Evolutionary conservation across 1,140 invertebrate genomes (phyloP).

Genomic region (Zaprionus camerounensis): DNA sequence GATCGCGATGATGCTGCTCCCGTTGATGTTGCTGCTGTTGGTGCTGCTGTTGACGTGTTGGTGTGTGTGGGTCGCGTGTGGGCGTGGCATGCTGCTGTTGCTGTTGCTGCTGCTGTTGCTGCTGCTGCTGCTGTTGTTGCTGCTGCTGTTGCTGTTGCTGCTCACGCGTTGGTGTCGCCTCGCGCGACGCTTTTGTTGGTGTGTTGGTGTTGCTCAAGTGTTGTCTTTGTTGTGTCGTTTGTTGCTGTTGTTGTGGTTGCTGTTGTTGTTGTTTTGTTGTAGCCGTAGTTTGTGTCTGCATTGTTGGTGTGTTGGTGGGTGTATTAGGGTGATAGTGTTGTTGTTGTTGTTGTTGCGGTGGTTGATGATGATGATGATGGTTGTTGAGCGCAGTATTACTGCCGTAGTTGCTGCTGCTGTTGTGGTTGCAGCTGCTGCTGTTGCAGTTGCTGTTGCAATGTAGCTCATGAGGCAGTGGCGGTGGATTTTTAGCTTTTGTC

Average conservation of each 20-base stretch:
- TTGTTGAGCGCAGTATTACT: conserved; percentile 69
- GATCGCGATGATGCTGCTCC: conserved; percentile 56
- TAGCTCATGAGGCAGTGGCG: conserved; percentile 80
- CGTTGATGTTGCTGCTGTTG: conserved; percentile 46
- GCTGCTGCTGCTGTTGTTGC: conserved; percentile 45
- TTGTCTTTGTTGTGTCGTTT: conserved; percentile 23
- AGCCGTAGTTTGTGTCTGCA: conserved; percentile 38
- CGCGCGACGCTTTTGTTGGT: conserved; percentile 70
- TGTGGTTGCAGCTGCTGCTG: conserved; percentile 42
- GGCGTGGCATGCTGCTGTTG: conserved; percentile 60
- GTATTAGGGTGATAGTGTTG: conserved; percentile 57
- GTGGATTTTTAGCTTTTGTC: conserved; percentile 84
- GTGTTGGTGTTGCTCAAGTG: conserved; percentile 59
- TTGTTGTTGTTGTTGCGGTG: conserved; percentile 53
- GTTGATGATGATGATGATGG: conserved; percentile 43
- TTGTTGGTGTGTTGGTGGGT: conserved; percentile 32
- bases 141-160: conserved; percentile 45
- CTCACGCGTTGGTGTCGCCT: conserved; percentile 67
- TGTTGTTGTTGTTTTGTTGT: conserved; percentile 51
- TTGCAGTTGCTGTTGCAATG: conserved; percentile 53
- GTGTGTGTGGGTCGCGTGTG: conserved; percentile 57
- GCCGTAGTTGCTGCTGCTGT: conserved; percentile 54
- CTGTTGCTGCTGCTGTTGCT: conserved; percentile 36
- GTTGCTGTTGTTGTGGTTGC: conserved; percentile 45
- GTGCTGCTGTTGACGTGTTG: conserved; percentile 55